These are phyloP conservation scores for Amazona guildingii DNA, from an alignment of 2,113 vertebrate genomes.

Conservation along the genomic window DNA sequence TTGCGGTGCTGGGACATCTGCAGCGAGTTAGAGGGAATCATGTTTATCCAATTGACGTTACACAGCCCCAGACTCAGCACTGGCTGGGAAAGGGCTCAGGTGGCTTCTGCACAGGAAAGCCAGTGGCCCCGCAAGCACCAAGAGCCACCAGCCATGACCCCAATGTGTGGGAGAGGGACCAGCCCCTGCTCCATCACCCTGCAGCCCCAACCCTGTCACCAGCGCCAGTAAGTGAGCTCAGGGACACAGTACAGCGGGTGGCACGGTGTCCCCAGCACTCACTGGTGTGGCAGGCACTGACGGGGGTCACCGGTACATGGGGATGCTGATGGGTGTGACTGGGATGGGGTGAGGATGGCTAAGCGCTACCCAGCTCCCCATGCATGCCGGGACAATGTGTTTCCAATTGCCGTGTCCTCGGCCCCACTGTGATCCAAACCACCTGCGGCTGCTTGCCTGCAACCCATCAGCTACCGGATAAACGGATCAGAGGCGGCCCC, in stretches of 20 bases:
- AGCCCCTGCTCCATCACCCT: not conserved
- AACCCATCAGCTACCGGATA: not conserved
- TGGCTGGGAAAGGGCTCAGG: not conserved
- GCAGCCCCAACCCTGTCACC: not conserved
- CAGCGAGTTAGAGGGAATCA: not conserved
- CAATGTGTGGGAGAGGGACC: not conserved
- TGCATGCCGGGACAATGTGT: not conserved
- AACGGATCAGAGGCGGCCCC: not conserved
- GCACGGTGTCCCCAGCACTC: not conserved
- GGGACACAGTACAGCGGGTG: not conserved
- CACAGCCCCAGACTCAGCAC: not conserved
- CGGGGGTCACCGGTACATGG: not conserved
- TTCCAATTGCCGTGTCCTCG: not conserved
- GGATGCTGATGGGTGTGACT: not conserved
- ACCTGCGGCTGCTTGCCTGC: not conserved
- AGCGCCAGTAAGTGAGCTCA: not conserved
- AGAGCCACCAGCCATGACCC: not conserved
- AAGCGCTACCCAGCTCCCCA: fast-evolving
- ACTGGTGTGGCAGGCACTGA: not conserved
- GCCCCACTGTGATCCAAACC: not conserved
- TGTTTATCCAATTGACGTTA: not conserved
- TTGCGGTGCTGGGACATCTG: not conserved
- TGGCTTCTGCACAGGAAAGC: not conserved
- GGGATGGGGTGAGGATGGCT: not conserved
- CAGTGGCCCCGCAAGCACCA: not conserved